Base-by-base conservation (phyloP, 1,140 invertebrate species). In the Laodelphax striatellus region DNA sequence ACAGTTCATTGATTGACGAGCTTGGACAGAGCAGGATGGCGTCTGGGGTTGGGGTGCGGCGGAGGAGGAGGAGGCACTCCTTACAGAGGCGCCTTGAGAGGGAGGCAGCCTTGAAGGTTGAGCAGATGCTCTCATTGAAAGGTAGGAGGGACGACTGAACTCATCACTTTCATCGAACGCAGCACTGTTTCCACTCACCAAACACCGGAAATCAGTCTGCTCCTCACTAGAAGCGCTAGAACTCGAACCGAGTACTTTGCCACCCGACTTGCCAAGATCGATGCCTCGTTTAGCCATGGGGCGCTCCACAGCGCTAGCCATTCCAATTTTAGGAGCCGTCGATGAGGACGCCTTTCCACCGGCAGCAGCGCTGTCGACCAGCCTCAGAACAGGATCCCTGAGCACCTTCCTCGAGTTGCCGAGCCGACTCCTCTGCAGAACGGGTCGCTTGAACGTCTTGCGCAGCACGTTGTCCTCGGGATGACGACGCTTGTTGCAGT, bases 1-100 rank as follows among this genome's bases (percentile, higher is more conserved):
- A 74, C 88, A 85, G 72, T 83, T 83, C 11, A 65, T 58, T 2
- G 70, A 65, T 14, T 81, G 80, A 66, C 75, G 70, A 53, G 78
- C 78, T 64, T 80, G 77, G n/a, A 73, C 70, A 4, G 78, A 77
- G 66, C 77, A 78, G 16, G 75, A 55, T 28, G 58, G 31, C 24
- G 22, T 50, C 42, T 8, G 31, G 42, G 17, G 19, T 13, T 21
- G 14, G 11, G 57, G 16, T n/a, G 16, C 19, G 13, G 57, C 16
- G 21, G n/a, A 31, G n/a, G 11, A 22, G 28, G 2, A 17, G 50
- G 43, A 59, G 5, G n/a, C 38, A 50, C 42, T 10, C 10, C 19
- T 21, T 10, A n/a, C 9, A 8, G 14, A 34, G 22, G 22, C 31
- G 13, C n/a, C 22, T n/a, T n/a, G n/a, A n/a, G n/a, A n/a, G 16